These are phyloP conservation scores for Drosophila serrata DNA, from an alignment of 1,140 invertebrate species.

Conservation along the genomic window DNA sequence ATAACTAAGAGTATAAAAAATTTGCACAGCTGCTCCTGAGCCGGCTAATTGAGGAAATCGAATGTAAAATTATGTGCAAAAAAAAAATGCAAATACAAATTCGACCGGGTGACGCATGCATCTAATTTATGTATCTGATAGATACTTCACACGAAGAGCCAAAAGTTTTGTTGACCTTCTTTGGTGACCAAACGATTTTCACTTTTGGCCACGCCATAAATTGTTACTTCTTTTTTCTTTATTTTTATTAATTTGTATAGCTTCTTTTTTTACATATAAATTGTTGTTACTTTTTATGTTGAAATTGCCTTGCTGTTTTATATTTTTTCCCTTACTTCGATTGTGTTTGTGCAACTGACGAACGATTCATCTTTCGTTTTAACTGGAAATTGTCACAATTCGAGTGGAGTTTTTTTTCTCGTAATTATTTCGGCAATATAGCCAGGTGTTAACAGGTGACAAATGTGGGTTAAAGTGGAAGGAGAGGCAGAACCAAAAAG, in stretches of 20 bases:
- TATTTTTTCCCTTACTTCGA: slow-evolving; percentile 12
- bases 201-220: slow-evolving; percentile 55
- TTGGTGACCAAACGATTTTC: slow-evolving; percentile 38
- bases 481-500: background rate
- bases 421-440: slow-evolving; percentile 27
- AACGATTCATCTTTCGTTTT: slow-evolving; percentile 39
- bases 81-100: slow-evolving; percentile 23
- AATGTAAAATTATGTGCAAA: slow-evolving; percentile 76
- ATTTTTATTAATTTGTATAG: background rate
- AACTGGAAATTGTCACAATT: slow-evolving; percentile 41
- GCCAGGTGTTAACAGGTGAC: slow-evolving; percentile 22
- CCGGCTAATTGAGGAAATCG: slow-evolving; percentile 77
- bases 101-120: slow-evolving; percentile 53
- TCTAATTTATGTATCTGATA: slow-evolving; percentile 66
- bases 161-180: slow-evolving; percentile 36
- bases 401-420: slow-evolving; percentile 21
- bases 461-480: slow-evolving; percentile 22
- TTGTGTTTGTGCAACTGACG: slow-evolving; percentile 15
- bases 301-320: slow-evolving; percentile 18
- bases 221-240: slow-evolving; percentile 19
- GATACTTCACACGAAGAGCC: slow-evolving; percentile 45
- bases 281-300: slow-evolving; percentile 1
- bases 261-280: background rate
- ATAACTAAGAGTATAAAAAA: slow-evolving; percentile 6
- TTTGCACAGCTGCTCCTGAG: slow-evolving; percentile 51